Evolutionary conservation across 2,888 invertebrate species (phyloP), one percentile per base, ranked within the genome.

Genomic region (Calephelis perditalis): DNA sequence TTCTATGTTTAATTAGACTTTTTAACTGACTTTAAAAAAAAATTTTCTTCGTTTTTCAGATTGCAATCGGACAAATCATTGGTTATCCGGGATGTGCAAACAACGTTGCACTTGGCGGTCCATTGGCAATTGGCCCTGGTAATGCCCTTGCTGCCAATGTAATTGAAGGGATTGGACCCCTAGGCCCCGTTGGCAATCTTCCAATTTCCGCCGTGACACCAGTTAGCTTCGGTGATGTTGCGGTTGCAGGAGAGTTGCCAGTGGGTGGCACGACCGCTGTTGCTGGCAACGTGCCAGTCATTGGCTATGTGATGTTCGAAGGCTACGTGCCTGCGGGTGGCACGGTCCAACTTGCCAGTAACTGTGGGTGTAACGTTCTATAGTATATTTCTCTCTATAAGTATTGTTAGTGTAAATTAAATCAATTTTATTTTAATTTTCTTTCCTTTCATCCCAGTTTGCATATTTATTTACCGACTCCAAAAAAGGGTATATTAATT

Each of bases 271-370:
- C 73, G 3, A 85, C 86, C 0, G 75, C 76, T 1, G 73, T 86
- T 0, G 60, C 73, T 55, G 88, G 87, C 9, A 84, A 86, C 44
- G 80, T 84, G 62, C 86, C 87, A 65, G 82, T 88, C 0, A 81
- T 87, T 65, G 88, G 88, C 56, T 87, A 81, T 61, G 87, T 88
- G 0, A 82, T 81, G 3, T 88, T 88, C 59, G 87, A 88, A 59
- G 88, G 87, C 0, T 73, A 74, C 3, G 70, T 88, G 36, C 87
- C 88, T 59, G 87, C 85, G 0, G 81, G 79, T 12, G 87, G 88
- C 0, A 66, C 79, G 5, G 87, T 88, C 0, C 79, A 79, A 7
- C 80, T 87, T 5, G 84, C 81, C 0, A 80, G 71, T 56, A 76
- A 75, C 44, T 73, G 75, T 60, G 81, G 76, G 3, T 81, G 79